A percentile compares a stretch with the other conserved stretches of the same genome.
Conservation (phyloP, 1,140 invertebrate genomes). For the Drosophila melanica region DNA sequence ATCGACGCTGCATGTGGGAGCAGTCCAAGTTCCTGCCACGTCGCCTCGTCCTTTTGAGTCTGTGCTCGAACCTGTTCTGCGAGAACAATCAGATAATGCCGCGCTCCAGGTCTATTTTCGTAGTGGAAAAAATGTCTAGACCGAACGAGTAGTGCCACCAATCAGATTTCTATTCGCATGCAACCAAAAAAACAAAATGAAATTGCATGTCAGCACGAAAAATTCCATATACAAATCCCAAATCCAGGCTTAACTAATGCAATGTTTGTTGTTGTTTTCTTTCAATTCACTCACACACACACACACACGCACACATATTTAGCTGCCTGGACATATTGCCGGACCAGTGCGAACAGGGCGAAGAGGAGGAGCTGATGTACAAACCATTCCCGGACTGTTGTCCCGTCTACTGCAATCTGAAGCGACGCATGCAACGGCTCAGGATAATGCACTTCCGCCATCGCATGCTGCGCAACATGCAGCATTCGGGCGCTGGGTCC, state of each 20-base stretch:
- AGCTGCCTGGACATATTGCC: constrained; percentile 82
- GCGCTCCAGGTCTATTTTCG: constrained; percentile 84
- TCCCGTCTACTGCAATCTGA: constrained; percentile 80
- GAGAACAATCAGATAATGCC: constrained; percentile 81
- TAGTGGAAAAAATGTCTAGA: constrained; percentile 84
- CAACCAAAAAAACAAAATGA: too few species aligned
- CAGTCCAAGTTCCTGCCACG: constrained; percentile 80
- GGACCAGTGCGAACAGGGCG: constrained; percentile 79
- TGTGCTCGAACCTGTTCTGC: constrained; percentile 80
- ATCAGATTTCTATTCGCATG: constrained; percentile 52
- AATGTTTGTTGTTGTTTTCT: too few species aligned
- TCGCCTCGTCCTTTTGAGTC: constrained; percentile 73
- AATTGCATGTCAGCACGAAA: constrained; percentile 19
- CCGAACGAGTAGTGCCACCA: constrained; percentile 79
- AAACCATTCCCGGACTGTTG: constrained; percentile 82
- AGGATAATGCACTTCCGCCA: constrained; percentile 78
- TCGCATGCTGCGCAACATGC: constrained; percentile 73
- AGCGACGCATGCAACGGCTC: constrained; percentile 79
- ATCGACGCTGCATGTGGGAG: constrained; percentile 83
- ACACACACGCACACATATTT: too few species aligned
- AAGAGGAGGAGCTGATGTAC: constrained; percentile 82
- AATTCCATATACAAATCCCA: background rate
- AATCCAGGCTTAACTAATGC: background rate
- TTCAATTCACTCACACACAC: too few species aligned
- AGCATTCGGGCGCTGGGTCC: constrained; percentile 37